Base-by-base conservation (phyloP, 2,113 vertebrate species). In the Thunnus thynnus region DNA sequence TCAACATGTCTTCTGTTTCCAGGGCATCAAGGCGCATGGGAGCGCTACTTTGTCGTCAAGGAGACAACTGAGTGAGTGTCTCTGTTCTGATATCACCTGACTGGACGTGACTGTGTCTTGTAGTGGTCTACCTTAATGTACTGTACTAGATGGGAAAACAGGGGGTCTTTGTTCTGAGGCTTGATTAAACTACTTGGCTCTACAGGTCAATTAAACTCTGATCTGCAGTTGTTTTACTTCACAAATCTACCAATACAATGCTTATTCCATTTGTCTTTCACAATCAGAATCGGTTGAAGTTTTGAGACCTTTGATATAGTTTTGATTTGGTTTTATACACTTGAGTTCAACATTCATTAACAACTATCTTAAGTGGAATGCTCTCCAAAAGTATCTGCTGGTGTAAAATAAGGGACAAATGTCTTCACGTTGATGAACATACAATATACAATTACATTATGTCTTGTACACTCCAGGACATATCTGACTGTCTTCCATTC, bases 31-130 rank as follows among this genome's bases (percentile, higher is more conserved):
- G 91, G 92, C 90, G 83, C 92, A 92, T 6, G 88, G 91, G 88
- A 92, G 91, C 83, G 89, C 90, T 82, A 82, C 86, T 83, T 78
- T 94, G 76, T 93, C 93, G 13, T 90, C 93, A 92, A 88, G 91
- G 92, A 94, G 92, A 92, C 93, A 86, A 80, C 80, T 91, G 78
- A 93, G 93, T 94, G 93, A 94, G 93, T 94, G 92, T 90, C 89
- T 92, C 79, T 91, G 92, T 91, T 93, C 88, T 91, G 87, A 87
- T 91, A 86, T 91, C 91, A 89, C 88, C 89, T 85, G 74, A 76
- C 82, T 93, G 87, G 87, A 91, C 83, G 84, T 92, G 80, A 88
- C 83, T 90, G 85, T 90, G 86, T 93, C 76, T 88, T 88, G 87
- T 94, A 80, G 86, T 93, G 86, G 73, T 87, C 91, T 77, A 82